Evolutionary conservation across 2,888 invertebrate genomes (phyloP), one percentile per base, ranked within the genome.

Genomic region (Hermaeophaga mercurialis): DNA sequence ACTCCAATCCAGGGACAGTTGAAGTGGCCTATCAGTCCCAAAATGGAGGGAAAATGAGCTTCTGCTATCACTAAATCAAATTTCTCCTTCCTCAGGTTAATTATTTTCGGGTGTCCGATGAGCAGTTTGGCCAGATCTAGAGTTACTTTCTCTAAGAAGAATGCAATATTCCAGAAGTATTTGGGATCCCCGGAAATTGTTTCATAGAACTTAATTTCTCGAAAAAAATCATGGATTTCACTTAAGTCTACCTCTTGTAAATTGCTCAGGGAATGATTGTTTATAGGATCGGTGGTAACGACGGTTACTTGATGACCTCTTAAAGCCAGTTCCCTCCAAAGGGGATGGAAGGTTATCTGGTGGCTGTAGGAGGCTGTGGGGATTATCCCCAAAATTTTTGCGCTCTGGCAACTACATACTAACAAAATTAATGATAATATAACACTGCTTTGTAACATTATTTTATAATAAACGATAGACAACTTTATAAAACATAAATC

Each of bases 281-380:
- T 75, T 1, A 79, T 65, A 0, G 81, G 80, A 66, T 73, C 65
- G 1, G 74, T 66, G 1, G 83, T 80, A 18, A 81, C 38, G 0
- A 80, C 67, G 0, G 79, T 76, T 0, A 83, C 56, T 33, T 80
- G 70, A 56, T 84, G 82, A 4, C 82, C 82, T 56, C 76, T 71
- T 31, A 71, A 62, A 0, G 77, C 75, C 15, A 83, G 64, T 45
- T 78, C 79, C 12, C 71, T 67, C 66, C 79, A 77, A 18, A 83
- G 66, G 4, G 77, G 74, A 36, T 74, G 75, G 68, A 75, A 80
- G 0, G 79, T 74, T 0, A 77, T 67, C 67, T 82, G 81, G 58
- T 82, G 82, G 62, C 81, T 82, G 54, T 59, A 64, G 2, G 63
- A 66, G 1, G 70, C 66, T 1, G 62, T 58, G 1, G 65, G 64